phyloP scores from a whole-genome alignment of 2,797 vertebrate genomes.

The Limnodromus scolopaceus region DNA sequence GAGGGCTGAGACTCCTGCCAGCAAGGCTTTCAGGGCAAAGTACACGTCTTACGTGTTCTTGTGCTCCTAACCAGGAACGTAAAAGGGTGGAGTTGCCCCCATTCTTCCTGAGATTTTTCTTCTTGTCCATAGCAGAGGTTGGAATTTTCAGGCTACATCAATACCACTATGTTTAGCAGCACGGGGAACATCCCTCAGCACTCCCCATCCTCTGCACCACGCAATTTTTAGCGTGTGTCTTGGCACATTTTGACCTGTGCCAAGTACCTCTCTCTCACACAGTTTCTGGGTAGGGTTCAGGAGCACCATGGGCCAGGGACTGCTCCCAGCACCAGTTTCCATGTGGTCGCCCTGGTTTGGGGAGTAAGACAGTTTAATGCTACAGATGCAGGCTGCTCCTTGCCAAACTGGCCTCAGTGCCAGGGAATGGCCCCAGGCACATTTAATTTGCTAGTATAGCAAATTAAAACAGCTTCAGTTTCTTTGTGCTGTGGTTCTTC shows the following conservation, averaged over 20 bases:
- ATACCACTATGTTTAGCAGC: neutral
- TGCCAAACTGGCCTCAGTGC: neutral
- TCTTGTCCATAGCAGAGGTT: neutral
- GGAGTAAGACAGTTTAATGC: neutral
- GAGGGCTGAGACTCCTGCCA: neutral
- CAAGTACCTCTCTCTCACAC: neutral
- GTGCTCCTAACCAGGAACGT: neutral
- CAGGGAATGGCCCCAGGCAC: neutral
- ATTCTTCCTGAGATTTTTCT: neutral
- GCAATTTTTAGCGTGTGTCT: neutral
- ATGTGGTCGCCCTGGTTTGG: neutral
- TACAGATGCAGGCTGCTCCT: neutral
- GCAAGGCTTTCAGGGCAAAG: neutral
- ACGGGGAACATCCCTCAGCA: neutral
- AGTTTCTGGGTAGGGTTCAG: neutral
- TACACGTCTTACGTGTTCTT: fast-evolving
- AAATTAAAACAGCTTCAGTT: neutral
- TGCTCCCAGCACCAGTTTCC: neutral
- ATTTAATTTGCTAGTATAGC: neutral
- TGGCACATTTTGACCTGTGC: neutral
- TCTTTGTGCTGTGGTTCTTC: neutral
- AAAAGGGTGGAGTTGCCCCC: neutral
- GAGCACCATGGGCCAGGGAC: neutral
- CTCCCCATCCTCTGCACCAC: neutral
- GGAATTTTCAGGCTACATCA: neutral